Evolutionary conservation across 2,113 vertebrate species (phyloP).

Genomic region (Panurus biarmicus): DNA sequence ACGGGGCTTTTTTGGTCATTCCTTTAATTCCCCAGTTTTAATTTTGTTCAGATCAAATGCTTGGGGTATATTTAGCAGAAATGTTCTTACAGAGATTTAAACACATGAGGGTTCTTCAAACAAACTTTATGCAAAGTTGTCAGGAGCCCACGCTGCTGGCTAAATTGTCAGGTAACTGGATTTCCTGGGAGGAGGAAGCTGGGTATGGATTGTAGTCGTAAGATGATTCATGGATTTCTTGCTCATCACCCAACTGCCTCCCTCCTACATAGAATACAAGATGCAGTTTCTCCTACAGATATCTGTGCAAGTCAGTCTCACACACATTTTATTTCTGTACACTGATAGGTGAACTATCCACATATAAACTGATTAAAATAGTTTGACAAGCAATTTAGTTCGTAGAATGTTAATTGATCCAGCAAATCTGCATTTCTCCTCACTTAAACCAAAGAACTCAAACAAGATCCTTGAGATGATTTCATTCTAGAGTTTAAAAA

Average conservation of each 20-base stretch:
- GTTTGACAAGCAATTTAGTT: background rate
- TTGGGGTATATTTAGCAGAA: background rate
- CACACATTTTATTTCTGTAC: slow-evolving; percentile 7
- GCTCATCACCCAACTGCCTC: slow-evolving; percentile 33
- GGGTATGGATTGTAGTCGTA: slow-evolving; percentile 14
- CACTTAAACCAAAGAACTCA: background rate
- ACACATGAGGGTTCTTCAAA: slow-evolving; percentile 9
- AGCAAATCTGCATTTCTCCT: background rate
- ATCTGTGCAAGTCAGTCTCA: slow-evolving; percentile 6
- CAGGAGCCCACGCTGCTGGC: slow-evolving; percentile 7
- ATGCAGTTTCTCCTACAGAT: background rate
- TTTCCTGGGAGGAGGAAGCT: slow-evolving; percentile 32
- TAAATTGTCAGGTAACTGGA: slow-evolving; percentile 44
- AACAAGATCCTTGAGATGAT: background rate
- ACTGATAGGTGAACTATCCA: background rate
- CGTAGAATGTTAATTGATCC: background rate
- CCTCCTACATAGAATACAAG: slow-evolving; percentile 17
- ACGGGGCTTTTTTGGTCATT: background rate
- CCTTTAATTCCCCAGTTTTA: background rate
- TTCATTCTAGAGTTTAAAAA: background rate
- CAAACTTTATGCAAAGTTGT: slow-evolving; percentile 27
- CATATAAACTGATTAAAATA: slow-evolving; percentile 9
- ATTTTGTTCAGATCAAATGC: background rate
- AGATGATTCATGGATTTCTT: slow-evolving; percentile 43
- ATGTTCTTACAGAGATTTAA: background rate